These are phyloP conservation scores for Caenorhabditis macrosperma DNA, from an alignment of 2,888 invertebrate species.

Conservation along the genomic window DNA sequence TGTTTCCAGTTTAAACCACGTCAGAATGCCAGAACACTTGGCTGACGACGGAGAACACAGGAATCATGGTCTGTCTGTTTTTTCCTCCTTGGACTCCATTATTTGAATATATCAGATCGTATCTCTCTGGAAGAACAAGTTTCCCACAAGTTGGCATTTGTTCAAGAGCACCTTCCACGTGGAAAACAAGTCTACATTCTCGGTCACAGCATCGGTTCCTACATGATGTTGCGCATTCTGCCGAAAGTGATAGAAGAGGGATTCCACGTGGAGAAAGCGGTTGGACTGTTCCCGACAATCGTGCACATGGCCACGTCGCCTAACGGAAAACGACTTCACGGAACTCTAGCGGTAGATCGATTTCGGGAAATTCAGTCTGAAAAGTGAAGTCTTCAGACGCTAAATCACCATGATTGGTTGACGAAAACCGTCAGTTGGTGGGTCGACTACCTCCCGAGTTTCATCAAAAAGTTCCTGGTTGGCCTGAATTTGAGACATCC, in stretches of 20 bases:
- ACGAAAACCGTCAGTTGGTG: constrained; percentile 66
- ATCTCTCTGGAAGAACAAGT: constrained; percentile 73
- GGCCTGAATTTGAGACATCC: constrained; percentile 54
- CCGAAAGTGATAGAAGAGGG: constrained; percentile 65
- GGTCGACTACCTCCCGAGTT: constrained; percentile 67
- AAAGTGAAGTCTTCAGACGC: constrained; percentile 52
- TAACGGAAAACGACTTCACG: constrained; percentile 69
- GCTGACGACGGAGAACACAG: constrained; percentile 53
- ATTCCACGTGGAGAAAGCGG: constrained; percentile 64
- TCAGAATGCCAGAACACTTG: constrained; percentile 69
- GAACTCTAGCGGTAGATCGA: constrained; percentile 61
- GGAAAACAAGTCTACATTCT: constrained; percentile 66
- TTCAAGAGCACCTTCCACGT: constrained; percentile 68
- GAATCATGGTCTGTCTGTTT: constrained; percentile 49
- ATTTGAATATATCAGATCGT: constrained; percentile 64
- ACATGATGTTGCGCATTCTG: constrained; percentile 71
- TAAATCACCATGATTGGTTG: constrained; percentile 71
- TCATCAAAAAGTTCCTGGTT: constrained; percentile 65
- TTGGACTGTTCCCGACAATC: constrained; percentile 75
- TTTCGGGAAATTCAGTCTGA: no score
- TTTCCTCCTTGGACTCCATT: background rate
- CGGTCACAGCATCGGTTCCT: constrained; percentile 76
- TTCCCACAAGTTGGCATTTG: constrained; percentile 72
- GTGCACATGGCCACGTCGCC: constrained; percentile 75
- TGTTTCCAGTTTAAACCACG: constrained; percentile 76